These are phyloP conservation scores for Lutraria rhynchaena DNA, from an alignment of 1,140 invertebrate species.

Conservation along the genomic window DNA sequence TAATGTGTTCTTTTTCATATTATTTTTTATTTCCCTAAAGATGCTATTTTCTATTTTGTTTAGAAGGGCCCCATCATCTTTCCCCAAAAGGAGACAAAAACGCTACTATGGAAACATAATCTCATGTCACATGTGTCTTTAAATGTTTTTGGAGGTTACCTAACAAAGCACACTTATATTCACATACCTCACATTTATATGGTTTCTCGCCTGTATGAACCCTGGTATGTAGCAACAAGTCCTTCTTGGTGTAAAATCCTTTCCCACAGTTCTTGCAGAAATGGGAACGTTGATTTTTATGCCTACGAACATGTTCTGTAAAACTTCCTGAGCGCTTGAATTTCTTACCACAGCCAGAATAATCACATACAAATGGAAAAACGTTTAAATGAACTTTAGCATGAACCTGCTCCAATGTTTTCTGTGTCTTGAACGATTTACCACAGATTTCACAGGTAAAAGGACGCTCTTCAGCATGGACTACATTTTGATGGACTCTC, in stretches of 20 bases:
- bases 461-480: conserved; percentile 48
- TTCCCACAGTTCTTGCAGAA: conserved; percentile 46
- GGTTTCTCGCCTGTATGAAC: conserved; percentile 91
- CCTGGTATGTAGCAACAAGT: conserved; percentile 33
- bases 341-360: conserved; percentile 22
- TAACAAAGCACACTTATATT: conserved; percentile 34
- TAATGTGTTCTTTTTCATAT: too few species aligned
- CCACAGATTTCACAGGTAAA: conserved; percentile 58
- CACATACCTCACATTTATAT: conserved; percentile 92
- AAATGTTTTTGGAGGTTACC: conserved; percentile 45
- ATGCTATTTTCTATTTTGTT: too few species aligned
- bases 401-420: conserved; percentile 40
- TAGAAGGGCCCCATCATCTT: too few species aligned
- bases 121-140: conserved; percentile 35
- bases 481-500: conserved; percentile 27
- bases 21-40: too few species aligned
- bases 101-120: too few species aligned
- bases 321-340: conserved; percentile 40
- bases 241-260: conserved; percentile 44
- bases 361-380: conserved; percentile 43
- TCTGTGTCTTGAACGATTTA: conserved; percentile 53
- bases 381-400: conserved; percentile 43
- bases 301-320: conserved; percentile 27
- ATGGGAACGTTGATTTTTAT: conserved; percentile 42
- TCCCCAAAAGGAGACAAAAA: too few species aligned